Conservation (phyloP, 2,113 vertebrate genomes). For the Anhinga rufa region DNA sequence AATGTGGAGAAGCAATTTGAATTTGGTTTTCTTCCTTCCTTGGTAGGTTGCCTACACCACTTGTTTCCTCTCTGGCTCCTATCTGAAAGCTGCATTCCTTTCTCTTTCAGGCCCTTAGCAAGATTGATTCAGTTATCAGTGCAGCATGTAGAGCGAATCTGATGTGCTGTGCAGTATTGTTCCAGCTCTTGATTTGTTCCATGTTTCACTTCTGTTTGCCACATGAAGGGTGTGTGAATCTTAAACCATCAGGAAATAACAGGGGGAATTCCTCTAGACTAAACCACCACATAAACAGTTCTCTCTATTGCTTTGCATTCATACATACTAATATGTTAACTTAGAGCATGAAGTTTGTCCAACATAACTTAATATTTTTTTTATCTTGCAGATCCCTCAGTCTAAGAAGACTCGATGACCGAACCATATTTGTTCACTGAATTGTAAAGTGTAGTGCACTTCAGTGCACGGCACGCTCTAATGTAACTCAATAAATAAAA, state of each 20-base stretch:
- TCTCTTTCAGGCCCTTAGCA: slow-evolving; percentile 21
- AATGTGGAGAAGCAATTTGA: slow-evolving; percentile 18
- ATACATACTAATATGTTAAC: not conserved
- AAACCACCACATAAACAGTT: slow-evolving; percentile 35
- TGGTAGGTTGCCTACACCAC: slow-evolving; percentile 42
- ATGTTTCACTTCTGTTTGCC: slow-evolving; percentile 54
- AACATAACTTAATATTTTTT: not conserved
- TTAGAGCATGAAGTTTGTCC: not conserved
- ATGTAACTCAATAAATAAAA: slow-evolving; percentile 46
- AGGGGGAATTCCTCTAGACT: slow-evolving; percentile 40
- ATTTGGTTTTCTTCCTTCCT: slow-evolving; percentile 52
- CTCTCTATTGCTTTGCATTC: slow-evolving; percentile 1
- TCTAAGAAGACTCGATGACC: not conserved
- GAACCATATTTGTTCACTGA: not conserved
- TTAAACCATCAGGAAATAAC: slow-evolving; percentile 47
- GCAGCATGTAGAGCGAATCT: not conserved
- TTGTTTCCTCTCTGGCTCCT: slow-evolving; percentile 51
- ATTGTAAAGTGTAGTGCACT: not conserved
- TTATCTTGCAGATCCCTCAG: slow-evolving; percentile 42
- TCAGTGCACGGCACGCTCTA: not conserved
- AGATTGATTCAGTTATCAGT: slow-evolving; percentile 31
- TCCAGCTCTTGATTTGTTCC: slow-evolving; percentile 63
- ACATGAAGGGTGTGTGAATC: slow-evolving; percentile 42
- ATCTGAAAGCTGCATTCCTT: slow-evolving; percentile 35
- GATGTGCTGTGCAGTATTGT: not conserved